Evolutionary conservation across 2,797 vertebrate genomes (phyloP), one percentile per base, ranked within the genome.

Genomic region (Cossypha dichroa): DNA sequence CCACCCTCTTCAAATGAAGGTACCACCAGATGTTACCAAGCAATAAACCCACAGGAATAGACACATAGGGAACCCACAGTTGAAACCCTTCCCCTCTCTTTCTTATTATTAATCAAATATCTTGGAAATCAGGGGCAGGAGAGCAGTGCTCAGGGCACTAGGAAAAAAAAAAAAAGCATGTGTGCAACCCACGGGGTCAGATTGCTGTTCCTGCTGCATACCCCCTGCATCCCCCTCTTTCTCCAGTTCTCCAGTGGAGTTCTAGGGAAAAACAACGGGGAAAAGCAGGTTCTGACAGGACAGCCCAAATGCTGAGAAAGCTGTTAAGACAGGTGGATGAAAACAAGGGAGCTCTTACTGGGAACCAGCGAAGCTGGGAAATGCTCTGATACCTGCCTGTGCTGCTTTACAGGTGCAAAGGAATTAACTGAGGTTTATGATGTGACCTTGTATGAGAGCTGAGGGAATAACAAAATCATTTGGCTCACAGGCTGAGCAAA

Each of bases 401-500:
- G 63, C 62, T 73, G 40, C 73, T 79, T 38, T 0, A 0, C 36
- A 62, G 58, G 15, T 51, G 33, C 58, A 81, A 78, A 43, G 16
- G 38, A 77, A 80, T 43, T 33, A 68, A 64, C 31, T n/a, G 49
- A 84, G 55, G 22, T 90, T 85, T 48, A 19, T 0, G 0, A 9
- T 31, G 18, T 51, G 76, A 80, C 60, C 56, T 85, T 64, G 31
- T 14, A 7, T 8, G 45, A 93, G 54, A 94, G 54, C 56, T 29
- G 63, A 60, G 13, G 14, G 64, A 94, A 26, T 77, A 91, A 76
- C 5, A 59, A 74, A 83, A 80, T 68, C 52, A 49, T 60, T 34
- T 79, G 64, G 33, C 25, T 85, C 52, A 67, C 45, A 90, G 52
- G 60, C 72, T 85, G 75, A 77, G 60, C 29, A 68, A 94, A 90